Conservation (phyloP, 2,113 vertebrate species). For the Hyaena hyaena region DNA sequence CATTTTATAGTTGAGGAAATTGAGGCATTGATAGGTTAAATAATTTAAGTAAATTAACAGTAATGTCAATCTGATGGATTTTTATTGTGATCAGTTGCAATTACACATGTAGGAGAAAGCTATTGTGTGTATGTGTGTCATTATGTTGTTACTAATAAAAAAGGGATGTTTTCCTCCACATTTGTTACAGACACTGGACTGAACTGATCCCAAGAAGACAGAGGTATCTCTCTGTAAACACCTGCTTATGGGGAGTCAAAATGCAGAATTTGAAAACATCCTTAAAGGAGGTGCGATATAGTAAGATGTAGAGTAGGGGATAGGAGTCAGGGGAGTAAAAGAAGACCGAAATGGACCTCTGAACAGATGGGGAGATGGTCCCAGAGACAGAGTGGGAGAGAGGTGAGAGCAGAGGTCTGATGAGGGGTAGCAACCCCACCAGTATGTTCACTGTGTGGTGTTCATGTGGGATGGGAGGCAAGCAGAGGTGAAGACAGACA, state of each 20-base stretch:
- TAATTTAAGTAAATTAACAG: neutral
- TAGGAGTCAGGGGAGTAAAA: neutral
- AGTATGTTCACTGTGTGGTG: rapidly evolving
- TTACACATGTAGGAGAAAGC: neutral
- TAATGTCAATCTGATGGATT: neutral
- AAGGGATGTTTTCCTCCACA: neutral
- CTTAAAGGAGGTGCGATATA: neutral
- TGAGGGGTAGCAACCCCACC: neutral
- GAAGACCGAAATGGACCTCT: neutral
- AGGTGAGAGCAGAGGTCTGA: neutral
- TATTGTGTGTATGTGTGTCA: neutral
- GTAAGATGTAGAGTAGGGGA: neutral
- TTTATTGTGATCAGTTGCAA: neutral
- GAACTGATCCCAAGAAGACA: neutral
- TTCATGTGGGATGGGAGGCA: neutral
- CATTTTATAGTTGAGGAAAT: neutral
- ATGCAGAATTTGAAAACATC: neutral
- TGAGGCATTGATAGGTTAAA: neutral
- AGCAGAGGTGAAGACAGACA: neutral
- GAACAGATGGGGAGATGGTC: neutral
- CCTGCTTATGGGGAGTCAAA: neutral
- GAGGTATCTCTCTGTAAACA: neutral
- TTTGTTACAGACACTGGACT: neutral
- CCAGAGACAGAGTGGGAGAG: neutral
- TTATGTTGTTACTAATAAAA: neutral